A percentile compares a stretch with the other conserved stretches of the same genome.
These are phyloP conservation scores for Ariolimax columbianus DNA, from an alignment of 2,888 invertebrate species.

Conservation along the genomic window DNA sequence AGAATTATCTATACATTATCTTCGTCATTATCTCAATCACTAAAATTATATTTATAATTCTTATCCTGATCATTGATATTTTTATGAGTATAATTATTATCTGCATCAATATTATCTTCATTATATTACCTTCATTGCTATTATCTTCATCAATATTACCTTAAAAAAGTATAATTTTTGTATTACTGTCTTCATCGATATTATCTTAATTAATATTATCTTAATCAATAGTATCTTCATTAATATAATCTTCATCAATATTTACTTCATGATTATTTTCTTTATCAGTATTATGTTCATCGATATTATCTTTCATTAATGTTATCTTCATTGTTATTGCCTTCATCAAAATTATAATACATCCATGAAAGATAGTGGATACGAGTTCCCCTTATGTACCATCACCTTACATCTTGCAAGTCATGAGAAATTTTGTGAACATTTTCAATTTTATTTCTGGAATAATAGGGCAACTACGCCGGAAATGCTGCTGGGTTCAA, in stretches of 20 bases:
- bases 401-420: too few relatives aligned
- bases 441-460: too few relatives aligned
- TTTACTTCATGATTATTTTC: not conserved
- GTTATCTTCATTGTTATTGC: too few relatives aligned
- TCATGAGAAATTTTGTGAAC: too few relatives aligned
- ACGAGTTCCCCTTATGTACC: too few relatives aligned
- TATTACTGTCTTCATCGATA: not conserved
- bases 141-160: not conserved
- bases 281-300: too few relatives aligned
- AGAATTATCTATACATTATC: too few relatives aligned
- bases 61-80: not conserved
- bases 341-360: too few relatives aligned
- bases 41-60: not conserved
- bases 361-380: too few relatives aligned
- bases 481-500: constrained; percentile 81
- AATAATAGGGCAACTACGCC: constrained; percentile 80
- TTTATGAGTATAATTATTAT: not conserved
- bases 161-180: too few relatives aligned
- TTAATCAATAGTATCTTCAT: not conserved
- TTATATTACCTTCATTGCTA: not conserved
- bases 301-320: too few relatives aligned
- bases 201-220: not conserved
- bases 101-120: not conserved
- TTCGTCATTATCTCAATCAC: too few relatives aligned
- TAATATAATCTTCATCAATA: not conserved